Percentiles rank a stretch among this genome's conserved stretches.
Conservation (phyloP, 1,140 invertebrate species). For the Drosophila micromelanica region DNA sequence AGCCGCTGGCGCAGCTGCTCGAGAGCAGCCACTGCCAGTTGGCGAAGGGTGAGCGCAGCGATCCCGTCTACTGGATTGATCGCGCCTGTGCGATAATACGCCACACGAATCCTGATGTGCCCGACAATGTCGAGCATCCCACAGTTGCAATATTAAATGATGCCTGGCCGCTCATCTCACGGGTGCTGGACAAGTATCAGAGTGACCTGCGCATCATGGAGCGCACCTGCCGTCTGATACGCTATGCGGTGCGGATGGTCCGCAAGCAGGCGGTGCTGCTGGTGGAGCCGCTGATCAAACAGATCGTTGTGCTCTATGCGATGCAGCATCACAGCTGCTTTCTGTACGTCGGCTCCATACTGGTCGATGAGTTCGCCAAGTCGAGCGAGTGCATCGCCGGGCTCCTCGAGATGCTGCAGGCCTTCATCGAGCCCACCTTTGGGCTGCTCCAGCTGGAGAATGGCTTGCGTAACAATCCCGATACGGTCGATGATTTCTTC, state of each 20-base stretch:
- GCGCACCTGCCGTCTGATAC: slow-evolving; percentile 93
- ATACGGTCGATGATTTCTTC: slow-evolving; percentile 99
- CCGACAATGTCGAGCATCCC: slow-evolving; percentile 89
- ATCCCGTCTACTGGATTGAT: slow-evolving; percentile 97
- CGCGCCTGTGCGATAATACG: slow-evolving; percentile 95
- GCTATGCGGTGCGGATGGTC: slow-evolving; percentile 95
- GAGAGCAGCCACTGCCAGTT: slow-evolving; percentile 61
- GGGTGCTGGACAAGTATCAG: slow-evolving; percentile 90
- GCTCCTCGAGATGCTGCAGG: slow-evolving; percentile 94
- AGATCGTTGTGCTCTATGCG: slow-evolving; percentile 94
- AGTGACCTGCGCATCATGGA: slow-evolving; percentile 95
- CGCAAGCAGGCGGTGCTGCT: slow-evolving; percentile 91
- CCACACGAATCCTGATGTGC: slow-evolving; percentile 88
- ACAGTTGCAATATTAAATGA: slow-evolving; percentile 92
- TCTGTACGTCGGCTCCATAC: slow-evolving; percentile 96
- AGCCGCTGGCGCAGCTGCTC: slow-evolving; percentile 87
- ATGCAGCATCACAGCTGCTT: slow-evolving; percentile 96
- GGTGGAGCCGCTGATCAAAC: slow-evolving; percentile 92
- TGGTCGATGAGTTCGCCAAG: slow-evolving; percentile 96
- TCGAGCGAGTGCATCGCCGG: slow-evolving; percentile 88
- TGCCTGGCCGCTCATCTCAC: slow-evolving; percentile 94
- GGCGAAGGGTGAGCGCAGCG: slow-evolving; percentile 86
- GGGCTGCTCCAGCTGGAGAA: slow-evolving; percentile 90
- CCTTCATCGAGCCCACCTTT: slow-evolving; percentile 94
- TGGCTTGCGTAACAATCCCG: slow-evolving; percentile 95